Conservation (phyloP, 1,140 invertebrate genomes). For the Ceratoteleas bidentatus region DNA sequence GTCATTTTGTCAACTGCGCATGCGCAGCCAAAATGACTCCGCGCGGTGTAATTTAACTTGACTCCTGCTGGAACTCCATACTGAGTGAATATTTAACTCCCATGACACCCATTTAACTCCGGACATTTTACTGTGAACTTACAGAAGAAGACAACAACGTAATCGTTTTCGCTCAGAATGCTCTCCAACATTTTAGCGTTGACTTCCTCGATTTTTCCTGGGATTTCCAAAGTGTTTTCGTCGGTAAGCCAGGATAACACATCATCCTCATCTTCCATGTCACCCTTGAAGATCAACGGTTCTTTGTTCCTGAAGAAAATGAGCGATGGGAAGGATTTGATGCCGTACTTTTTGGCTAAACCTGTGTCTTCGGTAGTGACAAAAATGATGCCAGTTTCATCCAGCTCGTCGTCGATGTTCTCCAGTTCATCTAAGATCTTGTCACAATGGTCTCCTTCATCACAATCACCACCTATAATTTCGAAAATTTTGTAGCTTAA, state of each 20-base stretch:
- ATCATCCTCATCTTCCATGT: constrained; percentile 94
- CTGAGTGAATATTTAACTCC: too few species aligned
- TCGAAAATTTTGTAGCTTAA: constrained; percentile 15
- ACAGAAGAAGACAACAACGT: constrained; percentile 96
- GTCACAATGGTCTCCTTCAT: constrained; percentile 92
- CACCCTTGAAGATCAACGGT: constrained; percentile 90
- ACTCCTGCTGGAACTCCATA: too few species aligned
- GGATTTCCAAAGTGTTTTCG: constrained; percentile 94
- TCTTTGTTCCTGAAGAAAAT: constrained; percentile 96
- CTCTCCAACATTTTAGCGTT: constrained; percentile 95
- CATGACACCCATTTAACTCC: too few species aligned
- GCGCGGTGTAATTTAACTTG: too few species aligned
- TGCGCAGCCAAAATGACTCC: too few species aligned
- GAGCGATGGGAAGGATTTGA: constrained; percentile 91
- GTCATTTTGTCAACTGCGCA: too few species aligned
- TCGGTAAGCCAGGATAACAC: constrained; percentile 95
- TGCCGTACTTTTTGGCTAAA: constrained; percentile 92
- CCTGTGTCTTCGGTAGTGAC: constrained; percentile 93
- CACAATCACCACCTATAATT: constrained; percentile 81
- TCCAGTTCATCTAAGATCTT: constrained; percentile 92
- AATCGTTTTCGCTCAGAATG: constrained; percentile 92
- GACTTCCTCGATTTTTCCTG: constrained; percentile 96
- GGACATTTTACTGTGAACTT: constrained; percentile 83
- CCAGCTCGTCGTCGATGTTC: constrained; percentile 96
- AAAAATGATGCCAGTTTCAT: constrained; percentile 96